Base-by-base conservation (phyloP, 1,140 invertebrate genomes). In the Anoplolepis gracilipes region DNA sequence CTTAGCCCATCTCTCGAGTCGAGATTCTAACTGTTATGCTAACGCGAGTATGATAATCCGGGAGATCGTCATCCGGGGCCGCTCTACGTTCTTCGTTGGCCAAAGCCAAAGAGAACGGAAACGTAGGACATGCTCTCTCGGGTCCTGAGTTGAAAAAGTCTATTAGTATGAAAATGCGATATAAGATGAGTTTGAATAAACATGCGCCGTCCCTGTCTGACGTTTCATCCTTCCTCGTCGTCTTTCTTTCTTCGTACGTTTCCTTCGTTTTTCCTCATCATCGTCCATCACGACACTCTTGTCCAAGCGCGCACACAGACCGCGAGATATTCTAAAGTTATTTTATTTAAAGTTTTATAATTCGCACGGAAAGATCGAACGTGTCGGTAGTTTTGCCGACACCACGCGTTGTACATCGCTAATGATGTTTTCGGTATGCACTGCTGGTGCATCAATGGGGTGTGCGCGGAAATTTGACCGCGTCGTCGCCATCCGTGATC, bases 121-220 rank as follows among this genome's bases (percentile, higher is more conserved):
- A 85, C 53, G 64, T 33, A 39, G 28, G 25, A 46, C 82, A 57
- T 61, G 72, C 78, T 72, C 49, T 81, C 33, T 1, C 65, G 25
- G 36, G 30, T 8, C 13, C 25, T 7, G 69, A 90, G 89, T 91
- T 92, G 90, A 92, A 92, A 88, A 92, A 92, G 91, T 92, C 91
- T 90, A 92, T 92, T 92, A 92, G 91, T 92, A 92, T 92, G 92
- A 92, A 92, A 92, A 92, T 92, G 90, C 55, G 90, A 87, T 89
- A 85, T 61, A 91, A 90, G 85, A 92, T 88, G 77, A 76, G 85
- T 91, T 91, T 91, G 91, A 90, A 92, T 92, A 92, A 92, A 92
- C 87, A 91, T 91, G 85, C 67, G 67, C 84, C 55, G n/a, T 72
- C 25, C 61, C 73, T 77, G 65, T 78, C 46, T 61, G 25, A 64